phyloP scores from a whole-genome alignment of 2,888 invertebrate species.

The Deroplatys truncata region DNA sequence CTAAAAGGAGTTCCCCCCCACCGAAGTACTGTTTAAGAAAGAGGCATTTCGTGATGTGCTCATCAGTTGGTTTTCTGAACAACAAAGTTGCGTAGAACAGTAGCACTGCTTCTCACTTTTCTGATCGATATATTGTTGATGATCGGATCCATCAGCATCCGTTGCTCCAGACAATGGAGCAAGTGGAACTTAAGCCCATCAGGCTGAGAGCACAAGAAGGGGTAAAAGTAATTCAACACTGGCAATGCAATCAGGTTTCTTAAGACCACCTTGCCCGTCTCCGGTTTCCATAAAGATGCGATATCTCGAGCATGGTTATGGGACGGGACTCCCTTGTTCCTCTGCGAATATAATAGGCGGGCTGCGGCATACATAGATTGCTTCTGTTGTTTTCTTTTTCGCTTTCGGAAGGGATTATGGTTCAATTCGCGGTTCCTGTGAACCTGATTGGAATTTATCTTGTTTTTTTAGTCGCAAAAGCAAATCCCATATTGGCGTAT shows the following conservation, averaged over 20 bases:
- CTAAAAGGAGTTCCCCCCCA: too few species aligned
- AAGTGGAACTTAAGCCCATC: neutral
- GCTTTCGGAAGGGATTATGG: too few species aligned
- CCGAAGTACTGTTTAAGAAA: too few species aligned
- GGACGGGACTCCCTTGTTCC: neutral
- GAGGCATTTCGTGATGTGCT: too few species aligned
- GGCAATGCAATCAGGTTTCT: neutral
- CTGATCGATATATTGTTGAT: neutral
- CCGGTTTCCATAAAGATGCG: neutral
- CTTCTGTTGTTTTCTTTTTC: too few species aligned
- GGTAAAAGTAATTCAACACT: neutral
- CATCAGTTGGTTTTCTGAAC: neutral
- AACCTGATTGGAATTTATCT: too few species aligned
- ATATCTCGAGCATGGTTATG: neutral
- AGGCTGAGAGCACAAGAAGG: neutral
- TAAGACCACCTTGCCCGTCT: neutral
- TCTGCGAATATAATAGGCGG: neutral
- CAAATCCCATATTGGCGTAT: too few species aligned
- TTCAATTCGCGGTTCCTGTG: too few species aligned
- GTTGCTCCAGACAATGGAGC: neutral
- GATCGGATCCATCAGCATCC: neutral
- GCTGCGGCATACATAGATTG: too few species aligned
- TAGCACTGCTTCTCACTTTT: too few species aligned
- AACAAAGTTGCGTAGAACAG: neutral
- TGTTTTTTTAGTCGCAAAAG: too few species aligned